Evolutionary conservation across 2,797 vertebrate genomes (phyloP), one percentile per base, ranked within the genome.

Genomic region (Lepus townsendii): DNA sequence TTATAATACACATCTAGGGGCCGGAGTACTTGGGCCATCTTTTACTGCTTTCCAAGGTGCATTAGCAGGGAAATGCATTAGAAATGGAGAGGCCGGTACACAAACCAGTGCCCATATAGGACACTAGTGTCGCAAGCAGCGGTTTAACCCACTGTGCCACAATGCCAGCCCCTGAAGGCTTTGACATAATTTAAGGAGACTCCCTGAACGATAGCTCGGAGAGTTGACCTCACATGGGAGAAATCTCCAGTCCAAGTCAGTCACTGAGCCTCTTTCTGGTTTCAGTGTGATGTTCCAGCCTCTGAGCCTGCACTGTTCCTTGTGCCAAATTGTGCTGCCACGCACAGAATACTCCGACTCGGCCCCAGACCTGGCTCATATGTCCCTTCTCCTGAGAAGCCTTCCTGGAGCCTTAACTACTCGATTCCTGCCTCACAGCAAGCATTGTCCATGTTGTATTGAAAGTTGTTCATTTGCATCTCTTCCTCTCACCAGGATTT

Each of bases 211-310:
- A 14, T 38, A 78, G 5, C 38, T 27, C 27, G 4, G 13, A 60
- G 47, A 72, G 72, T 7, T 24, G 3, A n/a, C 30, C 57, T 63
- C 5, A 32, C 10, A 5, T 10, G 5, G 27, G 13, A 6, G 5
- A 66, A 16, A 14, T 47, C 20, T 50, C 14, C 4, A 0, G n/a
- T 52, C 10, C 7, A 5, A 5, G 6, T 42, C 42, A 10, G 54
- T 57, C n/a, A 8, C 0, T 7, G 0, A 26, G 57, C 22, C 71
- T 30, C 8, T 20, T 9, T 9, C 22, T 12, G 14, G 32, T 69
- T 13, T 63, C 20, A 38, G 27, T 0, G 7, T 4, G 22, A 26
- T 47, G 12, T 35, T n/a, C 47, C 27, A 14, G 63, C 32, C 71
- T 26, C 14, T 30, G 76, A 35, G 27, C 50, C 57, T 78, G 13